Percentiles rank a stretch among this genome's conserved stretches.
phyloP scores from a whole-genome alignment of 2,113 vertebrate species.

The Lasiurus borealis region DNA sequence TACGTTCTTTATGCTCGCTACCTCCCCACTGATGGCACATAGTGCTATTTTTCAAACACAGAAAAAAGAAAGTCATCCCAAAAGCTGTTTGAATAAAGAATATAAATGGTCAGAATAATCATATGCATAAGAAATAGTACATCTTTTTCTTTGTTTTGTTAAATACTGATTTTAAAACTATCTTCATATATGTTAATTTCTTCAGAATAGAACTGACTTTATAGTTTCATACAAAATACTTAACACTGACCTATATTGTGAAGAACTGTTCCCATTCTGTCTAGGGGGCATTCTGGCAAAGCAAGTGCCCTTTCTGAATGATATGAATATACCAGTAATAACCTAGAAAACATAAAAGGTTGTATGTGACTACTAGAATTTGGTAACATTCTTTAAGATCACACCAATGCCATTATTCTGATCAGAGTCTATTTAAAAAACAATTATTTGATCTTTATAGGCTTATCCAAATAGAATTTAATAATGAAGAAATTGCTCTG shows the following conservation, averaged over 20 bases:
- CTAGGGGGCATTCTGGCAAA: not conserved
- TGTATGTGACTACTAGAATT: not conserved
- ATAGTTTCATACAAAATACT: not conserved
- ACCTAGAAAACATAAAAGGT: not conserved
- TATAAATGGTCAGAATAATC: not conserved
- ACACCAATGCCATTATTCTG: not conserved
- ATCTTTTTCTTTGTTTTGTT: not conserved
- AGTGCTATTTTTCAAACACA: not conserved
- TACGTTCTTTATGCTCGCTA: not conserved
- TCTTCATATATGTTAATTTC: not conserved
- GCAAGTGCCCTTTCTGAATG: not conserved
- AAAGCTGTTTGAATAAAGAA: constrained; percentile 13
- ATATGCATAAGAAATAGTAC: not conserved
- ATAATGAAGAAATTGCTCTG: constrained; percentile 6
- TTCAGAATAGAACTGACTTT: not conserved
- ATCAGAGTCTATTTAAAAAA: constrained; percentile 13
- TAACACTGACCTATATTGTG: not conserved
- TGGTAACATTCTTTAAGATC: not conserved
- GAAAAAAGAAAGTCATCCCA: not conserved
- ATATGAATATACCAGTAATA: not conserved
- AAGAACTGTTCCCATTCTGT: not conserved
- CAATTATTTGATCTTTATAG: not conserved
- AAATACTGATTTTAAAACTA: constrained; percentile 1
- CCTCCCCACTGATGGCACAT: not conserved
- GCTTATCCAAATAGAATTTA: constrained; percentile 22